phyloP scores from a whole-genome alignment of 2,888 invertebrate species.

The Lordiphosa fenestrarum region DNA sequence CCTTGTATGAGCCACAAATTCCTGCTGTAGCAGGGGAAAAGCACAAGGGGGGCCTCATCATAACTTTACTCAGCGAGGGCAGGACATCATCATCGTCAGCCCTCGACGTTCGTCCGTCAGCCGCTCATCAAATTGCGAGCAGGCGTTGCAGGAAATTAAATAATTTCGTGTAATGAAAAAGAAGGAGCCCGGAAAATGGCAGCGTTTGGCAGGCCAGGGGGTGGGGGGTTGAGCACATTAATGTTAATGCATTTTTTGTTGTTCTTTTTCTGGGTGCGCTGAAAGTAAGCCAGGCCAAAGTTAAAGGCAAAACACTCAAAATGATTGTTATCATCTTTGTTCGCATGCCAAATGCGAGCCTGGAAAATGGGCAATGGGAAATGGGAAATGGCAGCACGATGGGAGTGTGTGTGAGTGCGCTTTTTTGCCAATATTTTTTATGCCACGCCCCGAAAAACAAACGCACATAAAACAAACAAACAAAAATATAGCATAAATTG shows the following conservation, averaged over 20 bases:
- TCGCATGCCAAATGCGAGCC: conserved; percentile 7
- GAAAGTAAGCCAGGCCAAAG: conserved; percentile 11
- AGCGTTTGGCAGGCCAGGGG: conserved; percentile 11
- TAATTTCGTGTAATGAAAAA: conserved; percentile 66
- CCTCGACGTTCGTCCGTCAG: conserved; percentile 13
- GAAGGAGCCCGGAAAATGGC: conserved; percentile 7
- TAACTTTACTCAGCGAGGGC: conserved; percentile 38
- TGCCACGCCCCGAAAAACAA: conserved; percentile 49
- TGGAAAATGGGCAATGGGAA: conserved; percentile 2
- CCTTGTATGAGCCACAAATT: conserved; percentile 19
- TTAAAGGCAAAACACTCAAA: conserved; percentile 61
- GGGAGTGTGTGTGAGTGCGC: conserved; percentile 7
- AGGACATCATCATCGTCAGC: conserved; percentile 32
- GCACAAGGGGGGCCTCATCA: conserved; percentile 23
- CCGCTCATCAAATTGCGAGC: conserved; percentile 66
- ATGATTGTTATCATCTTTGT: conserved; percentile 65
- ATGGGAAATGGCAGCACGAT: too few relatives aligned
- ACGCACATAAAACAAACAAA: conserved; percentile 34
- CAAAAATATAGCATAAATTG: conserved; percentile 29
- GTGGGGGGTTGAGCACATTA: conserved; percentile 33
- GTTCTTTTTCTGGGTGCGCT: conserved; percentile 11
- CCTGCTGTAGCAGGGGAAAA: conserved; percentile 1
- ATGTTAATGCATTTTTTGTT: conserved; percentile 65
- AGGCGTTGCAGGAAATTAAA: conserved; percentile 73
- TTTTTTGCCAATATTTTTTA: conserved; percentile 34